Evolutionary conservation across 2,888 invertebrate genomes (phyloP), one percentile per base, ranked within the genome.

Genomic region (Antheraea assamensis): DNA sequence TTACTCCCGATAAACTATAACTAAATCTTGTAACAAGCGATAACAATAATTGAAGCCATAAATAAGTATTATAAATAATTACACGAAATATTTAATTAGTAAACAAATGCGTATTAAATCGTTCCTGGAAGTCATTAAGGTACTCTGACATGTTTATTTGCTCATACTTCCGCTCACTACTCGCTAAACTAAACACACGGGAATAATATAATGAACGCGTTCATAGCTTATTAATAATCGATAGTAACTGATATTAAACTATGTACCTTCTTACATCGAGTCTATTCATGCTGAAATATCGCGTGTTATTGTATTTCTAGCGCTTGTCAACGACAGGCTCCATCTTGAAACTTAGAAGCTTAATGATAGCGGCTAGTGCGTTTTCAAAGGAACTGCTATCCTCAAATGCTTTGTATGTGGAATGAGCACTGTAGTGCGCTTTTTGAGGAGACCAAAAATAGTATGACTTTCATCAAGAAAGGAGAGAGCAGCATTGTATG

Each of bases 141-240:
- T 85, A 82, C 81, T 84, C 84, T 84, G 87, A 84, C 78, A 81
- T 80, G 82, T 85, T 85, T 86, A 87, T 87, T 88, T 88, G 79
- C 82, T 77, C 79, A 73, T 77, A 82, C 84, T 86, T 86, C 87
- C 88, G 83, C 74, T 82, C 72, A 74, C 76, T 74, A 79, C 77
- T 82, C 61, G 61, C 61, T 55, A 72, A 49, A 47, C 27, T 68
- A 30, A 68, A 35, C 35, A 24, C 35, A 17, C 52, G 21, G 21
- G 55, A 49, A 55, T 52, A 49, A 0, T 21, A 72, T 72, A 72
- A 72, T 70, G 72, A 70, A 68, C 35, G 21, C 35, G 72, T 35
- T 72, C 30, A 19, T 61, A 30, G 27, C 61, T 55, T 72, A 52
- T 75, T 74, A 73, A 66, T 66, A 72, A 49, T 35, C 24, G 52